phyloP scores from a whole-genome alignment of 2,888 invertebrate genomes.

The Tipula unca region DNA sequence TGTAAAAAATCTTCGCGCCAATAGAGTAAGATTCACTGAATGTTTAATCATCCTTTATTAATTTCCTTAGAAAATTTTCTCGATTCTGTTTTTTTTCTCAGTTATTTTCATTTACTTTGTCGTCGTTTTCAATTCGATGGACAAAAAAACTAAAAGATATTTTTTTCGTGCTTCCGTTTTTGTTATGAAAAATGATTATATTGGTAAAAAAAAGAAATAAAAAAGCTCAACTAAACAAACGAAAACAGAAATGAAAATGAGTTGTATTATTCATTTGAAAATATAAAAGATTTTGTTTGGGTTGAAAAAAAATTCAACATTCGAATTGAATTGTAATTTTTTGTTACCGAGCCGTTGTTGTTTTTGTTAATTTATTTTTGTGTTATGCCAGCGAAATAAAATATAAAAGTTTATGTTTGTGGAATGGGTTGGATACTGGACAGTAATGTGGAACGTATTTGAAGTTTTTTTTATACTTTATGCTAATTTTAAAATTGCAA shows the following conservation, averaged over 20 bases:
- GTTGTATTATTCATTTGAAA: neutral
- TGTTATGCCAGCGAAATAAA: neutral
- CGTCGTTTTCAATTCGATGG: neutral
- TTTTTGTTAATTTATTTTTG: neutral
- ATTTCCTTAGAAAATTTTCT: neutral
- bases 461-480: neutral
- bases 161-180: neutral
- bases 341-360: too few species aligned
- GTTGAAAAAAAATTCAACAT: neutral
- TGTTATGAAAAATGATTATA: neutral
- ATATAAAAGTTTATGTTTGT: neutral
- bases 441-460: neutral
- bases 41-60: constrained; percentile 8
- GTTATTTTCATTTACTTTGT: neutral
- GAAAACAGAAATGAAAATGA: neutral
- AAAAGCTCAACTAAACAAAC: neutral
- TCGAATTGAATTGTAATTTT: neutral
- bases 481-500: neutral
- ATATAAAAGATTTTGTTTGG: neutral
- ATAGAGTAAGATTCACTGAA: neutral
- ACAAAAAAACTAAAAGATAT: neutral
- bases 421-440: neutral
- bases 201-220: constrained; percentile 15
- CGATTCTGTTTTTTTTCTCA: neutral
- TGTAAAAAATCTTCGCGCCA: neutral